A percentile compares a stretch with the other conserved stretches of the same genome.
These are phyloP conservation scores for Neolamprologus ventralis DNA, from an alignment of 2,113 vertebrate genomes.

Conservation along the genomic window DNA sequence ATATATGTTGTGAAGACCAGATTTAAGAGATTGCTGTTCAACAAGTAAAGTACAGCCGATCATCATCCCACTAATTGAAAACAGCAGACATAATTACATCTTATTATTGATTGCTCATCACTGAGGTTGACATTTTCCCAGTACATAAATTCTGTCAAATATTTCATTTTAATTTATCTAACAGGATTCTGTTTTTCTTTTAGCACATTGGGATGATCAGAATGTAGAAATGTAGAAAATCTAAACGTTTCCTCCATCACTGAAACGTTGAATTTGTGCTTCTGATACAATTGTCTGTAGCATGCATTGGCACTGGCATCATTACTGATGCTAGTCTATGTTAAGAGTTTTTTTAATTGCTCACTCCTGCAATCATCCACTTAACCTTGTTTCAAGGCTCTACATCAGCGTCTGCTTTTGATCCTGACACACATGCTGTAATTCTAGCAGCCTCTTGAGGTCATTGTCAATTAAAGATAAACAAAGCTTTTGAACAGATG, in stretches of 20 bases:
- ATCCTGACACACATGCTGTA: not conserved
- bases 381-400: not conserved
- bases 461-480: not conserved
- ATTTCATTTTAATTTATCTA: not conserved
- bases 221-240: not conserved
- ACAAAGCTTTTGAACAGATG: not conserved
- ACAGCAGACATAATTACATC: not conserved
- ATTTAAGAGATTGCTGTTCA: not conserved
- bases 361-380: not conserved
- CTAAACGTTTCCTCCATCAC: not conserved
- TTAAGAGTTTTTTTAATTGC: not conserved
- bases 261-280: not conserved
- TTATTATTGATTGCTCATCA: not conserved
- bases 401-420: not conserved
- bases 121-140: not conserved
- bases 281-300: not conserved
- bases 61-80: not conserved
- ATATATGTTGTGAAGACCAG: not conserved
- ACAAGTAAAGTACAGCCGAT: not conserved
- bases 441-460: not conserved
- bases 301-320: not conserved
- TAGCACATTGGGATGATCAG: not conserved
- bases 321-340: not conserved
- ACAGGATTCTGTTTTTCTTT: not conserved
- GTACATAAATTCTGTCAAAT: not conserved